Evolutionary conservation across 2,888 invertebrate genomes (phyloP), one percentile per base, ranked within the genome.

Genomic region (Bembecia ichneumoniformis): DNA sequence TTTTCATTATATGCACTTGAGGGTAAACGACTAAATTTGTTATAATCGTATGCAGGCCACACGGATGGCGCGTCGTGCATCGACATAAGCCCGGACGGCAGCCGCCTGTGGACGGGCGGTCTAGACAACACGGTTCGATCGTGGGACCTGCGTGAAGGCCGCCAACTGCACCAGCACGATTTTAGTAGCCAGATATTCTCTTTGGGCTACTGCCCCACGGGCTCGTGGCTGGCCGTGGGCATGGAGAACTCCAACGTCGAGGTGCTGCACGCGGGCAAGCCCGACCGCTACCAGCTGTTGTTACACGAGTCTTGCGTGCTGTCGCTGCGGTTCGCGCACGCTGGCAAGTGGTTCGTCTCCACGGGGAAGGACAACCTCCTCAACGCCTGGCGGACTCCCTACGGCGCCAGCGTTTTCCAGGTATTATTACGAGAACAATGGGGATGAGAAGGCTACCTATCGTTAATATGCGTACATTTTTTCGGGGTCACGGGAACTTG

Each of bases 161-260:
- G 96, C 46, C 97, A 98, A 78, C 82, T 97, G 58, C 96, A 97
- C 77, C 97, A 97, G 75, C 96, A 97, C 82, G 97, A 98, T 83
- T 98, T 98, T 87, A 92, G 93, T 64, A 96, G 96, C 67, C 94
- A 95, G 87, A 94, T 94, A 64, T 94, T 94, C 87, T 94, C 94
- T 49, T 80, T 93, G 36, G 94, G 94, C 13, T 98, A 97, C 80
- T 98, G 98, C 80, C 98, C 98, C 3, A 95, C 96, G 35, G 90
- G 97, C 1, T 97, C 98, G 57, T 99, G 97, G 97, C 88, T 98
- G 50, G 98, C 98, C 35, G 98, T 99, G 40, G 98, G 98, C 61
- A 97, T 99, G 98, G 98, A 98, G 88, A 97, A 96, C 83, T 96
- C 96, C 4, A 95, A 96, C 78, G 97, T 99, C 55, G 98, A 99